phyloP scores from a whole-genome alignment of 2,113 vertebrate genomes.

The Neolamprologus ventralis region DNA sequence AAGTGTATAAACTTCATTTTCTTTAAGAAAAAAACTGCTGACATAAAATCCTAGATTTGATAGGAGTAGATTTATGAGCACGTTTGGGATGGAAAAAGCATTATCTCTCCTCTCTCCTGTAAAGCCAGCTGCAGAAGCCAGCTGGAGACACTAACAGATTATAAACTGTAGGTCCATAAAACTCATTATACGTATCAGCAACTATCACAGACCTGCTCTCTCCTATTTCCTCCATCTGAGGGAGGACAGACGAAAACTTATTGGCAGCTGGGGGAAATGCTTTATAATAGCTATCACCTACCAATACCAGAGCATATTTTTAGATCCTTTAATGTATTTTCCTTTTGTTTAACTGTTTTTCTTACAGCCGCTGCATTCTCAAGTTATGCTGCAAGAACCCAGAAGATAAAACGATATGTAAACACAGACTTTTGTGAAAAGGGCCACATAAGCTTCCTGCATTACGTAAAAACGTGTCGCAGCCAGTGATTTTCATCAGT shows the following conservation, averaged over 20 bases:
- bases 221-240: neutral
- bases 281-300: neutral
- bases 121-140: neutral
- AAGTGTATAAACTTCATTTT: neutral
- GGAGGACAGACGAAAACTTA: neutral
- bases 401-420: neutral
- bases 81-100: conserved; percentile 8
- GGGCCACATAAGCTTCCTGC: neutral
- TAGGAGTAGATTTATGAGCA: neutral
- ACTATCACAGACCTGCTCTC: neutral
- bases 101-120: neutral
- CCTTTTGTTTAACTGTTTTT: neutral
- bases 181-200: neutral
- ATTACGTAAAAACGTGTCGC: neutral
- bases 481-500: neutral
- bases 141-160: conserved; percentile 3
- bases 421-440: neutral
- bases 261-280: neutral
- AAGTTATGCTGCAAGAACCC: neutral
- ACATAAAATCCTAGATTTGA: neutral
- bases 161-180: neutral
- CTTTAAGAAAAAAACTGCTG: neutral
- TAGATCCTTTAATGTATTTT: neutral
- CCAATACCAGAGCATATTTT: neutral
- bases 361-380: neutral